Percentiles rank a stretch among this genome's conserved stretches.
These are phyloP conservation scores for Ceratoteleas bidentatus DNA, from an alignment of 1,140 invertebrate species.

Conservation along the genomic window DNA sequence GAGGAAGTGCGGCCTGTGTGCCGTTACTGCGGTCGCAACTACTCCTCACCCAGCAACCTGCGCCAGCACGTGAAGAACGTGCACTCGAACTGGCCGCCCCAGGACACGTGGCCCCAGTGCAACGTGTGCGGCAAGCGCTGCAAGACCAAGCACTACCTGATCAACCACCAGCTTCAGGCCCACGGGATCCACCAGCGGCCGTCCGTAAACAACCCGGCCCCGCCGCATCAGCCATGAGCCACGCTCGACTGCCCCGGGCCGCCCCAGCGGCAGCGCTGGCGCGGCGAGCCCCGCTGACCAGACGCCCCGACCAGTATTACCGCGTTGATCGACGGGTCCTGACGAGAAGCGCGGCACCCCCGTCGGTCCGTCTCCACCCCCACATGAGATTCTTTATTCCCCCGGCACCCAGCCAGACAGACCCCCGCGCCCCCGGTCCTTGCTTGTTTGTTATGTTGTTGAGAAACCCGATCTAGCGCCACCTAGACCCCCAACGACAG, in stretches of 20 bases:
- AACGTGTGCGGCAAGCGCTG: slow-evolving; percentile 87
- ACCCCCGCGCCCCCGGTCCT: too few species aligned
- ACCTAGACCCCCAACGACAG: slow-evolving; percentile 48
- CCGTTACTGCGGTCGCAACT: slow-evolving; percentile 86
- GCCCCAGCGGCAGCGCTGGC: slow-evolving; percentile 29
- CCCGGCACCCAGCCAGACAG: too few species aligned
- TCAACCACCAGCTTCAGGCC: slow-evolving; percentile 88
- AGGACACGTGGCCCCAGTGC: slow-evolving; percentile 87
- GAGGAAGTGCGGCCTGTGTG: slow-evolving; percentile 83
- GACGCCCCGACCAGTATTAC: slow-evolving; percentile 55
- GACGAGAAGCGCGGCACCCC: slow-evolving; percentile 53
- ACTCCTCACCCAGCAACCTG: slow-evolving; percentile 86
- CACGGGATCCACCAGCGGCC: slow-evolving; percentile 86
- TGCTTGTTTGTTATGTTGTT: slow-evolving; percentile 56
- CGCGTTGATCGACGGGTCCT: slow-evolving; percentile 37
- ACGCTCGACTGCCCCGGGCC: slow-evolving; percentile 35
- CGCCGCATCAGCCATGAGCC: slow-evolving; percentile 72
- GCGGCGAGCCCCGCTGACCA: slow-evolving; percentile 22
- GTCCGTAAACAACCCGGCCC: slow-evolving; percentile 70
- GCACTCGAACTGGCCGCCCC: slow-evolving; percentile 85
- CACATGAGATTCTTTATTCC: slow-evolving; percentile 63
- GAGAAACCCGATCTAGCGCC: slow-evolving; percentile 47
- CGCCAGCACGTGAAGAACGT: slow-evolving; percentile 88
- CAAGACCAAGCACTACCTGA: slow-evolving; percentile 89
- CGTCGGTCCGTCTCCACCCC: not conserved